phyloP scores from a whole-genome alignment of 1,140 invertebrate species.

The Gryon sp. region DNA sequence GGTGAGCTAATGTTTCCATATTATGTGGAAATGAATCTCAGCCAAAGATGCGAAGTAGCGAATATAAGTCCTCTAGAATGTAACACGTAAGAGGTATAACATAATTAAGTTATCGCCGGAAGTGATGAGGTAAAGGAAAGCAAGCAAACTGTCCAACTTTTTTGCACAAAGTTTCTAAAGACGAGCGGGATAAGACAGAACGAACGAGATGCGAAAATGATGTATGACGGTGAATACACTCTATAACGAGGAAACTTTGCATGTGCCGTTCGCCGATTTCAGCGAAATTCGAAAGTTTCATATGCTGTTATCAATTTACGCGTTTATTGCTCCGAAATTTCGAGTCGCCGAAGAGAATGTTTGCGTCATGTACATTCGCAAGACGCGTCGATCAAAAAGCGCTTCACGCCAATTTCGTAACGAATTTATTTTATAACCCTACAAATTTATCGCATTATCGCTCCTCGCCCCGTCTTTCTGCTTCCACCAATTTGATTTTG shows the following conservation, averaged over 20 bases:
- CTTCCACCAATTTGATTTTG: conserved; percentile 7
- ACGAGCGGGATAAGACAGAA: conserved; percentile 57
- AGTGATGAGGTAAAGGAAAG: conserved; percentile 62
- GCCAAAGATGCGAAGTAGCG: background rate
- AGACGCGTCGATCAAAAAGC: conserved; percentile 51
- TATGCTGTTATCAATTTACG: conserved; percentile 63
- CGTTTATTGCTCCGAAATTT: conserved; percentile 62
- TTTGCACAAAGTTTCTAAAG: conserved; percentile 48
- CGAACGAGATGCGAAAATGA: conserved; percentile 60
- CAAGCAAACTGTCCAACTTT: conserved; percentile 59
- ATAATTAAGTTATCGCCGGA: conserved; percentile 55
- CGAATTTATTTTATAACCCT: conserved; percentile 47
- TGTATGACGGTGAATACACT: conserved; percentile 58
- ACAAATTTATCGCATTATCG: conserved; percentile 50
- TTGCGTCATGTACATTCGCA: conserved; percentile 54
- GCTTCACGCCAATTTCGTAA: conserved; percentile 41
- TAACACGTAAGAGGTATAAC: conserved; percentile 49
- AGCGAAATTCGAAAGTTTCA: conserved; percentile 62
- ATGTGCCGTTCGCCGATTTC: conserved; percentile 61
- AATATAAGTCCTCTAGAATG: conserved; percentile 32
- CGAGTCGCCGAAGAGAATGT: conserved; percentile 49
- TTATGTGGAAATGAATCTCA: conserved; percentile 2
- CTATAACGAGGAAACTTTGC: conserved; percentile 65
- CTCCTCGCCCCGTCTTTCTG: background rate
- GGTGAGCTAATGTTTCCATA: conserved; percentile 6